Evolutionary conservation across 64 coral and sea anemone species (phyloP), one percentile per base, ranked within the genome.

Genomic region (Hydrozoanthus tunicans): DNA sequence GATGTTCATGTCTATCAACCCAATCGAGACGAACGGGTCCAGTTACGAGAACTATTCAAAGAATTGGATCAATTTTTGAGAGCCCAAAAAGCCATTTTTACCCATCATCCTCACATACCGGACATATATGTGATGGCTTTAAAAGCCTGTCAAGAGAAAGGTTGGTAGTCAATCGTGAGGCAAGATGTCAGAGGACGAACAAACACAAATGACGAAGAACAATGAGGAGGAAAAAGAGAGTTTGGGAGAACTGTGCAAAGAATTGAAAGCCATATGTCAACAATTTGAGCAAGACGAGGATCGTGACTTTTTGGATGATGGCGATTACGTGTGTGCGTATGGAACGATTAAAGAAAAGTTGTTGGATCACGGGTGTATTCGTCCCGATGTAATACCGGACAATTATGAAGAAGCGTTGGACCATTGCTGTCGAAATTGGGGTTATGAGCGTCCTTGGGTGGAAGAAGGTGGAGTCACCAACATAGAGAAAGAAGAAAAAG

Each of bases 371-470:
- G 20, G 20, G 20, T 20, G 20, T 20, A 20, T 20, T 20, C 20
- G 20, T 20, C 20, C 20, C 20, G 77, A 79, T 53, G 77, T 53
- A 26, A 79, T 79, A 79, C 77, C 77, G 77, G 77, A 79, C 77
- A 79, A 79, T 26, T 79, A 79, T 79, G 77, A 79, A 79, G 77
- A 20, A 20, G 20, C 20, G 20, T 20, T 20, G 20, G 20, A 20
- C 20, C 20, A 20, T 20, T 20, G 20, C 51, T 53, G 77, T 53
- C 20, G 20, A 20, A 0, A 79, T 79, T 79, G 77, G 77, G 77
- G 77, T 79, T 79, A 79, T 53, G 77, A 79, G 77, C 77, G 77
- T 79, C 77, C 77, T 79, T 79, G 77, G 77, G 77, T 79, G 77
- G 77, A 79, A 79, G 77, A 79, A 79, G 77, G 77, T 53, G 77